Evolutionary conservation across 2,113 vertebrate species (phyloP).

Genomic region (Heterotilapia buettikoferi): DNA sequence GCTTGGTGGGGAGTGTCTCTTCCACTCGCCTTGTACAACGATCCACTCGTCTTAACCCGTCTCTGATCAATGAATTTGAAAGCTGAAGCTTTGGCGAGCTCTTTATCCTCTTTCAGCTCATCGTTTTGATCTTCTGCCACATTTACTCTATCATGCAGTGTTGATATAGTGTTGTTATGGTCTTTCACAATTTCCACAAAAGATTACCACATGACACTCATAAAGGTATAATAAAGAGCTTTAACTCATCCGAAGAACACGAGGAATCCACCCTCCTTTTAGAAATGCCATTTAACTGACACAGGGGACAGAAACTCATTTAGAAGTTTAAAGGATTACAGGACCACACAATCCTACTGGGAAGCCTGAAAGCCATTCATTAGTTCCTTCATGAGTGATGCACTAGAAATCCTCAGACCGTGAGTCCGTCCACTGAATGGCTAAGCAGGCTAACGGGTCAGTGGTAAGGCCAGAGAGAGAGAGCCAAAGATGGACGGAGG

Average conservation of each 20-base stretch:
- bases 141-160: not conserved
- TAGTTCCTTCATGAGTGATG: not conserved
- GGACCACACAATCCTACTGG: not conserved
- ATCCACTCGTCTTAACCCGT: not conserved
- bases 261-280: not conserved
- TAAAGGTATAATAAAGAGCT: not conserved
- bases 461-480: not conserved
- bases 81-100: not conserved
- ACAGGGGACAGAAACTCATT: not conserved
- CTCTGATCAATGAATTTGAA: not conserved
- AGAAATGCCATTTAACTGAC: not conserved
- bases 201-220: not conserved
- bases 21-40: accelerated
- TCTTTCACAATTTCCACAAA: not conserved
- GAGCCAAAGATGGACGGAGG: not conserved
- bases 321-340: conserved; percentile 7
- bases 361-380: not conserved
- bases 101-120: not conserved
- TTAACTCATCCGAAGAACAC: not conserved
- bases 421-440: not conserved
- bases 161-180: not conserved
- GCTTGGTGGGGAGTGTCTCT: not conserved
- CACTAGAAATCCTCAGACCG: not conserved
- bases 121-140: not conserved
- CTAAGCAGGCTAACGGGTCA: not conserved